Percentiles rank a stretch among this genome's conserved stretches.
Conservation (phyloP, 2,797 vertebrate species). For the Syngnathus acus region DNA sequence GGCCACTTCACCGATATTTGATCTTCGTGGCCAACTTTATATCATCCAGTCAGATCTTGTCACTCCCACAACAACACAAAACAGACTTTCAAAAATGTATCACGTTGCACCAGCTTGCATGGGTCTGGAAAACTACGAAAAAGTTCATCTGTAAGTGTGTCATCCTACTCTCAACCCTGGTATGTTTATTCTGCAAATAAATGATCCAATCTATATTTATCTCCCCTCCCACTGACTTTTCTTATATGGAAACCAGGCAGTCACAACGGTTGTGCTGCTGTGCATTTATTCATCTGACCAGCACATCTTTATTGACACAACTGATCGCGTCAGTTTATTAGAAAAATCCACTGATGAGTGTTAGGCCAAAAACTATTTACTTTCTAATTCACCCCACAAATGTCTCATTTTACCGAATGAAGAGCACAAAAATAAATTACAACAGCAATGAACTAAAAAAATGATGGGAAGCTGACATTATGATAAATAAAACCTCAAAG, state of each 20-base stretch:
- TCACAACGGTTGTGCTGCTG: background rate
- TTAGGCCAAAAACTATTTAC: background rate
- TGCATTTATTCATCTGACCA: background rate
- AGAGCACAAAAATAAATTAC: background rate
- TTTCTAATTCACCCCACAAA: background rate
- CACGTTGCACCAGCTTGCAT: too few relatives aligned
- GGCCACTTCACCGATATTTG: too few relatives aligned
- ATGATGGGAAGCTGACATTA: background rate
- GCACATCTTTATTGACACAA: too few relatives aligned
- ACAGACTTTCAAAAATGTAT: too few relatives aligned
- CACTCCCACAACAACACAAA: too few relatives aligned
- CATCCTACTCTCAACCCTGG: background rate
- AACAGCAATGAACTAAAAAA: background rate
- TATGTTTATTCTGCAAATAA: background rate
- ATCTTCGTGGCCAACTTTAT: too few relatives aligned
- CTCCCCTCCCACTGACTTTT: background rate
- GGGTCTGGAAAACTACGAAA: too few relatives aligned
- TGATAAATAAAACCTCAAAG: slow-evolving; percentile 1
- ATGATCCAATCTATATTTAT: slow-evolving; percentile 8
- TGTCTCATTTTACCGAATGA: slow-evolving; percentile 1
- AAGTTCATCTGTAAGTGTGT: background rate
- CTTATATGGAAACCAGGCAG: background rate
- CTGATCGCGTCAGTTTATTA: too few relatives aligned
- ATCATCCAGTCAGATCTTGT: too few relatives aligned
- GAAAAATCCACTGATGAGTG: too few relatives aligned